phyloP scores from a whole-genome alignment of 2,888 invertebrate species.

The Tenthredo scrophulariae region DNA sequence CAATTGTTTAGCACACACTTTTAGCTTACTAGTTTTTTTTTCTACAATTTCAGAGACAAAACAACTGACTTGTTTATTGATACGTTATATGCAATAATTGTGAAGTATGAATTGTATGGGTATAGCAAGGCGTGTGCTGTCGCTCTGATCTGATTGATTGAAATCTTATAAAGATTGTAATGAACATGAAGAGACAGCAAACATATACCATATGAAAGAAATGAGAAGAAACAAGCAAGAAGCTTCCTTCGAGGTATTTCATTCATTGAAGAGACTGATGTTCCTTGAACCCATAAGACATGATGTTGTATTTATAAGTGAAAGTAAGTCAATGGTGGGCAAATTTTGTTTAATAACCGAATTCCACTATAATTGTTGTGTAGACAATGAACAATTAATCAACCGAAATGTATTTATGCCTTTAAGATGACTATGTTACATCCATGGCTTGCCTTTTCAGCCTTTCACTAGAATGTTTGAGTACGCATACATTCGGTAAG shows the following conservation, averaged over 20 bases:
- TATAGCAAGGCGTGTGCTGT: background rate
- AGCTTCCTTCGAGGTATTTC: background rate
- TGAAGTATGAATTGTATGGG: background rate
- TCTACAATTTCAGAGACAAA: background rate
- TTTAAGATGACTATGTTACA: slow-evolving; percentile 30
- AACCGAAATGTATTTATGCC: slow-evolving; percentile 71
- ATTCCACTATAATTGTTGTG: background rate
- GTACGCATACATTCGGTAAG: background rate
- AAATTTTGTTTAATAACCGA: background rate
- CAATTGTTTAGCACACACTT: background rate
- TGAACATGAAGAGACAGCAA: slow-evolving; percentile 3
- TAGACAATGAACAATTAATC: background rate
- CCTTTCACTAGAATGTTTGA: background rate
- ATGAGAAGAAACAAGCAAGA: background rate
- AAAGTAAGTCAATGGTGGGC: background rate
- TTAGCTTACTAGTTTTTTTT: background rate
- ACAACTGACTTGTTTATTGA: background rate
- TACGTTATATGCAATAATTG: background rate
- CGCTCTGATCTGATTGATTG: background rate
- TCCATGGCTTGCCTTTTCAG: slow-evolving; percentile 25
- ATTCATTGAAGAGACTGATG: background rate
- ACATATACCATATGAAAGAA: background rate
- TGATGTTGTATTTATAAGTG: background rate
- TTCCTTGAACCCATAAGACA: background rate
- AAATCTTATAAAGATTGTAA: background rate